Base-by-base conservation (phyloP, 2,888 invertebrate species). In the Sicus ferrugineus region DNA sequence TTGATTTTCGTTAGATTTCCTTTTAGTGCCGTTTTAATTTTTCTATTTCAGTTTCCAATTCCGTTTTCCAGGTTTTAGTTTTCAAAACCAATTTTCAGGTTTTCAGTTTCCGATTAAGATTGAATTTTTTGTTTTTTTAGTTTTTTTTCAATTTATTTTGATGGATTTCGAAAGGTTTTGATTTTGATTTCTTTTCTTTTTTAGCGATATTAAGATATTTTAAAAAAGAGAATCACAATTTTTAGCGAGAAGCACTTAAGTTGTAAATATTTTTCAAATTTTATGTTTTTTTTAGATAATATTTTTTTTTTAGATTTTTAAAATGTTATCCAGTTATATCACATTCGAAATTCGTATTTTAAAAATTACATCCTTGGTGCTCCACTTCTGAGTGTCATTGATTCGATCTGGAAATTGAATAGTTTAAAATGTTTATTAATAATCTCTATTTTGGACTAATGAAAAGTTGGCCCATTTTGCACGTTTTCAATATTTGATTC, bases 161-260 rank as follows among this genome's bases (percentile, higher is more conserved):
- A 48, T 19, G 19, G 11, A n/a, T n/a, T n/a, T n/a, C n/a, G n/a
- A n/a, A n/a, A n/a, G n/a, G n/a, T 48, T 28, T 23, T 63, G n/a
- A 5, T 46, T 38, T 63, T 48, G 28, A 3, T 50, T 48, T 30
- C 4, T 63, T 30, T 50, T 7, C n/a, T 46, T 59, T 59, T n/a
- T n/a, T n/a, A n/a, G n/a, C n/a, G n/a, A n/a, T n/a, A n/a, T n/a
- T 59, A n/a, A 14, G 26, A 61, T 42, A 48, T 3, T n/a, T 46
- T 7, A 28, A 28, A 28, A 38, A 30, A 61, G 23, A 50, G 34
- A 52, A 69, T 80, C 80, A 79, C 80, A 79, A 77, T 80, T 75
- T 77, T 78, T 77, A 76, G 73, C 71, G 73, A 75, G 70, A 73
- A 72, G 74, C 66, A 66, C 66, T 65, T 78, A 70, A 16, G 59